A percentile compares a stretch with the other conserved stretches of the same genome.
These are phyloP conservation scores for Gnatocerus cornutus DNA, from an alignment of 2,888 invertebrate genomes.

Conservation along the genomic window DNA sequence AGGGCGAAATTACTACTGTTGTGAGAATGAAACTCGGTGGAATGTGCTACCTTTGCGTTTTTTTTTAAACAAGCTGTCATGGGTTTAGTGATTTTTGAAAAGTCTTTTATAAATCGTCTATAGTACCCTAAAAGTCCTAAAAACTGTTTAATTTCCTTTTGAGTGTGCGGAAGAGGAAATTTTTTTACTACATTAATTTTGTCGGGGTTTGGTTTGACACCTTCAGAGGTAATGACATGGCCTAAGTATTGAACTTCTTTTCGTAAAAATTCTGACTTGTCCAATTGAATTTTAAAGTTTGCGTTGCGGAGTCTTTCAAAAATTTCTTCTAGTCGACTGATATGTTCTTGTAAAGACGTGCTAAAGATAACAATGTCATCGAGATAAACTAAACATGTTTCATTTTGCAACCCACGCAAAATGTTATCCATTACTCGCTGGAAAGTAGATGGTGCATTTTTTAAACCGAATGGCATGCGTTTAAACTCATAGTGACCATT, in stretches of 20 bases:
- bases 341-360: slow-evolving; percentile 47
- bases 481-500: slow-evolving; percentile 50
- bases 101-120: slow-evolving; percentile 45
- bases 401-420: slow-evolving; percentile 51
- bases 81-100: too few species aligned
- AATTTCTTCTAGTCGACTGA: too few species aligned
- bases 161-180: slow-evolving; percentile 50
- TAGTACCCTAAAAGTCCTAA: slow-evolving; percentile 54
- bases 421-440: slow-evolving; percentile 56
- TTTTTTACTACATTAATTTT: slow-evolving; percentile 51
- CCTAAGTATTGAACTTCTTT: slow-evolving; percentile 51
- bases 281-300: slow-evolving; percentile 54
- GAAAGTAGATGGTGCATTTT: slow-evolving; percentile 57
- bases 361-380: slow-evolving; percentile 55
- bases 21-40: slow-evolving; percentile 57
- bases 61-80: slow-evolving; percentile 50
- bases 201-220: slow-evolving; percentile 52
- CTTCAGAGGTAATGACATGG: slow-evolving; percentile 48
- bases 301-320: slow-evolving; percentile 7
- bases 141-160: slow-evolving; percentile 48
- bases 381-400: slow-evolving; percentile 54
- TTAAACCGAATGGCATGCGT: slow-evolving; percentile 58
- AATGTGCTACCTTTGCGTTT: slow-evolving; percentile 53
- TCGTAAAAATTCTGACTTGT: slow-evolving; percentile 51
- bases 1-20: slow-evolving; percentile 54